phyloP scores from a whole-genome alignment of 2,113 vertebrate species.

The Cavia aperea region DNA sequence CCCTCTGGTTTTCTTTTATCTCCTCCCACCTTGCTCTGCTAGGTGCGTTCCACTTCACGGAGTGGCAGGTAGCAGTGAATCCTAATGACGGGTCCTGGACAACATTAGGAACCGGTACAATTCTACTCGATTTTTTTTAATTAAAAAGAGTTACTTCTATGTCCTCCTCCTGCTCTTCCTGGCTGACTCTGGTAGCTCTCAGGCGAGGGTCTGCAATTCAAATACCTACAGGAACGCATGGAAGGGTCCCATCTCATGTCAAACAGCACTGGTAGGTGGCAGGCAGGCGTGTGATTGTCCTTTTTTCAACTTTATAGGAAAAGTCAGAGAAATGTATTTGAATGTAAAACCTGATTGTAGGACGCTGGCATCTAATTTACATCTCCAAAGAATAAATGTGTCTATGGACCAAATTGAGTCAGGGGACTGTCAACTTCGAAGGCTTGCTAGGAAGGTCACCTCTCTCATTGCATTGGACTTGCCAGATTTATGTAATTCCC shows the following conservation, averaged over 20 bases:
- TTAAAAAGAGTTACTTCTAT: not conserved
- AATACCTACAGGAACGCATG: not conserved
- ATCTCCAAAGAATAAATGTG: not conserved
- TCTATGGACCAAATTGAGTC: slow-evolving; percentile 3
- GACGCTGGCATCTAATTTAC: not conserved
- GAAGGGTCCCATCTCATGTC: not conserved
- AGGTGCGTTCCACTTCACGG: not conserved
- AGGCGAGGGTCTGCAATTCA: not conserved
- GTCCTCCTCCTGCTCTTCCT: not conserved
- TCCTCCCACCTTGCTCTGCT: not conserved
- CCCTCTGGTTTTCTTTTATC: not conserved
- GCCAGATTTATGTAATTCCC: slow-evolving; percentile 1
- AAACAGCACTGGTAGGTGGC: not conserved
- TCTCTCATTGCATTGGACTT: slow-evolving; percentile 34
- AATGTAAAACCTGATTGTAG: slow-evolving; percentile 10
- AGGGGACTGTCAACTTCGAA: not conserved
- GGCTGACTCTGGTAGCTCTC: not conserved
- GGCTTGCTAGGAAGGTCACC: slow-evolving; percentile 34
- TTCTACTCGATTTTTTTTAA: not conserved
- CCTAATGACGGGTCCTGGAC: not conserved
- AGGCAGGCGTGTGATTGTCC: not conserved
- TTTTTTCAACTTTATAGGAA: not conserved
- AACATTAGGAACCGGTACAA: not conserved
- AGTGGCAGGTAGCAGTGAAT: not conserved
- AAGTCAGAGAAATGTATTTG: not conserved